Evolutionary conservation across 2,113 vertebrate genomes (phyloP), one percentile per base, ranked within the genome.

Genomic region (Cyphomyrus discorhynchus): DNA sequence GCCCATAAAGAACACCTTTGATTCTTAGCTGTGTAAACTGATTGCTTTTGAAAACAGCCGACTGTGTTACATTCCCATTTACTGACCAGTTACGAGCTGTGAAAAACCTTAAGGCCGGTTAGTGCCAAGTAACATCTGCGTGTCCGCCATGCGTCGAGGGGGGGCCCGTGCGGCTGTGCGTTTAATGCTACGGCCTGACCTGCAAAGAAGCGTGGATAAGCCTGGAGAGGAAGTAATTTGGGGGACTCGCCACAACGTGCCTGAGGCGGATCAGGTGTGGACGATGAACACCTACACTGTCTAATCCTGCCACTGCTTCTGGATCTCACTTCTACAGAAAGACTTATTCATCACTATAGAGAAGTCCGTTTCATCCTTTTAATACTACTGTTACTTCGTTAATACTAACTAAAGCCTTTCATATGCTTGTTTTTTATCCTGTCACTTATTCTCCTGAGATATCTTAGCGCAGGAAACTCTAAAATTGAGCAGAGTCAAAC

Each of bases 41-140:
- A 88, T 90, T 93, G 92, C 92, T 94, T 94, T 95, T 92, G 94
- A 94, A 82, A 93, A 93, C 92, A 92, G 88, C 92, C 92, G 88
- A 94, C 93, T 92, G 91, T 96, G 92, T 96, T 95, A 96, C 93
- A 91, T 94, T 94, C 91, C 92, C 94, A 95, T 95, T 95, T 94
- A 95, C 93, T 94, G 94, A 95, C 95, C 95, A 95, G 94, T 96
- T 96, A 95, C 94, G 95, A 92, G 94, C 94, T 93, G 89, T 93
- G 93, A 93, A 91, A 47, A 93, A 95, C 93, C 94, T 95, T 92
- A 92, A 95, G 95, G 93, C 94, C 91, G 90, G 93, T 96, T 93
- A 92, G 70, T 5, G 70, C 70, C 74, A 8, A 77, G 39, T 77
- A 31, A 39, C 70, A 77, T 77, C 31, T 19, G 70, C 13, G 9